Evolutionary conservation across 2,113 vertebrate genomes (phyloP).

Genomic region (Verasper variegatus): DNA sequence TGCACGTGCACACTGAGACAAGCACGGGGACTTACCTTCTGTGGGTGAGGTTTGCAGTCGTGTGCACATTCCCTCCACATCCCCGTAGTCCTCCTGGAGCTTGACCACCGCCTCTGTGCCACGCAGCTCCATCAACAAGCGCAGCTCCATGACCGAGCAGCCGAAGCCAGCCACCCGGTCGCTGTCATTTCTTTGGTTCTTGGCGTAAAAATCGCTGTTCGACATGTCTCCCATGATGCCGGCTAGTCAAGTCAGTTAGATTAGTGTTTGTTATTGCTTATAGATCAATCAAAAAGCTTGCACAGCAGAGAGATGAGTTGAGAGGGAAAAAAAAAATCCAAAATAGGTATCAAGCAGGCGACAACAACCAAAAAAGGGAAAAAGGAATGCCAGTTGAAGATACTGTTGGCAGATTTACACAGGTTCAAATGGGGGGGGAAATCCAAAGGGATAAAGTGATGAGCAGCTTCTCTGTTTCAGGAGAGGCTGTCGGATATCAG

Average conservation of each 20-base stretch:
- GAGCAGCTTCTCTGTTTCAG: constrained; percentile 55
- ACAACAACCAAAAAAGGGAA: constrained; percentile 27
- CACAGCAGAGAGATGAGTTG: constrained; percentile 33
- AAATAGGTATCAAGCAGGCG: constrained; percentile 58
- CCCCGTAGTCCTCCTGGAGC: constrained; percentile 96
- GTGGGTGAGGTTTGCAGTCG: constrained; percentile 94
- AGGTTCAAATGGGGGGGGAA: constrained; percentile 30
- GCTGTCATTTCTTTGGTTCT: constrained; percentile 98
- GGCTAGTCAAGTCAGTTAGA: constrained; percentile 61
- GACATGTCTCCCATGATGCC: constrained; percentile 98
- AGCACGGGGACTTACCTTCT: constrained; percentile 88
- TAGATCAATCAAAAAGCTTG: constrained; percentile 64
- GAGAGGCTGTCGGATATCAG: constrained; percentile 43
- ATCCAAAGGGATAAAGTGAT: constrained; percentile 45
- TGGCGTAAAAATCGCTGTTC: constrained; percentile 99
- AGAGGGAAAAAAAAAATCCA: constrained; percentile 60
- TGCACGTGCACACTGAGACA: constrained; percentile 22
- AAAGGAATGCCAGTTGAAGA: constrained; percentile 33
- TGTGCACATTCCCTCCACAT: constrained; percentile 93
- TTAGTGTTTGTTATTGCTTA: constrained; percentile 80
- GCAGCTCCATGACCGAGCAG: constrained; percentile 93
- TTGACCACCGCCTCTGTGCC: constrained; percentile 96
- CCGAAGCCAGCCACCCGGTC: constrained; percentile 92
- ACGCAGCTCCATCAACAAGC: constrained; percentile 97
- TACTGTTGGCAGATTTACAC: constrained; percentile 42